Percentiles rank a stretch among this genome's conserved stretches.
Conservation (phyloP, 2,113 vertebrate species). For the Cyphomyrus discorhynchus region DNA sequence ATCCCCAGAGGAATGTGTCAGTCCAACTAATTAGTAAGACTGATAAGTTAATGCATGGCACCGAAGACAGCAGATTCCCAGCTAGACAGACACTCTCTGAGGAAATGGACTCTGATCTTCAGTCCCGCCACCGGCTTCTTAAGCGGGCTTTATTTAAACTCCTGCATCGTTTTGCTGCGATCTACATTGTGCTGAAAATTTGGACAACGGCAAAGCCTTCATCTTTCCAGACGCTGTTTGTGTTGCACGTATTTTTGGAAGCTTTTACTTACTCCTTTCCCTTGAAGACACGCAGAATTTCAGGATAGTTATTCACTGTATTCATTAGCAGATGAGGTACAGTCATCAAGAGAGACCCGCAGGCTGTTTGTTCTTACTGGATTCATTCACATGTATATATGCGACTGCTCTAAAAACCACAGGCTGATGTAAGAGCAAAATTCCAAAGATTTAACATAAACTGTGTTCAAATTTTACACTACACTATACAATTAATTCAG, state of each 20-base stretch:
- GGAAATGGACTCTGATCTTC: slow-evolving; percentile 4
- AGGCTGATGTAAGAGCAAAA: background rate
- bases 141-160: slow-evolving; percentile 4
- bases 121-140: background rate
- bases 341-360: background rate
- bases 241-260: background rate
- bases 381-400: slow-evolving; percentile 2
- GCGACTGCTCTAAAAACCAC: background rate
- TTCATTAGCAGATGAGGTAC: background rate
- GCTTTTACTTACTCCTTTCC: background rate
- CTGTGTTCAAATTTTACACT: background rate
- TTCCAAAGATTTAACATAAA: background rate
- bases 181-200: slow-evolving; percentile 2
- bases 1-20: slow-evolving; percentile 14
- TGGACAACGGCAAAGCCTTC: background rate
- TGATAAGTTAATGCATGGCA: slow-evolving; percentile 14
- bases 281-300: background rate
- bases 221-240: slow-evolving; percentile 11
- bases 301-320: background rate
- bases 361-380: background rate
- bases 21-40: slow-evolving; percentile 15
- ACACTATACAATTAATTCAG: background rate
- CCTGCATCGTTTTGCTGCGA: background rate
- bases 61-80: slow-evolving; percentile 5
- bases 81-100: slow-evolving; percentile 10